These are phyloP conservation scores for Stenichneumon culpator DNA, from an alignment of 2,888 invertebrate genomes.

Conservation along the genomic window DNA sequence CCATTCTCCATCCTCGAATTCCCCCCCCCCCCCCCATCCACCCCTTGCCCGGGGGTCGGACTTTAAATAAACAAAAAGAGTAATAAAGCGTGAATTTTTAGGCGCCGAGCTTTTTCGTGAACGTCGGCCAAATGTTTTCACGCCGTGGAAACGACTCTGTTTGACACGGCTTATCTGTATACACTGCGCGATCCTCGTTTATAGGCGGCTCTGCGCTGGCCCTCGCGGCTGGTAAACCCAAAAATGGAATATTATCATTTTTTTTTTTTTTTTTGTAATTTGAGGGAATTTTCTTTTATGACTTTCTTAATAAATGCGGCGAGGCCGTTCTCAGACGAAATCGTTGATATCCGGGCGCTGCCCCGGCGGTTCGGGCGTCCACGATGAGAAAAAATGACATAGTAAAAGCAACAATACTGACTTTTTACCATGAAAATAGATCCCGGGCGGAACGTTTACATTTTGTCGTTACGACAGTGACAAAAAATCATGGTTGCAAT, in stretches of 20 bases:
- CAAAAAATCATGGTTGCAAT: too few species aligned
- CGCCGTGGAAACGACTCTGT: constrained; percentile 59
- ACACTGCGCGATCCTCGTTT: neutral
- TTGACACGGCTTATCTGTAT: constrained; percentile 62
- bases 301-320: constrained; percentile 27
- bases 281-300: too few species aligned
- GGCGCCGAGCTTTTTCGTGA: constrained; percentile 61
- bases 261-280: constrained; percentile 2
- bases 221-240: neutral
- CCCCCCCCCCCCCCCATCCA: too few species aligned
- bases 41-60: constrained; percentile 43
- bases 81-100: constrained; percentile 67
- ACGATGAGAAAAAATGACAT: too few species aligned
- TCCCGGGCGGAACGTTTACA: too few species aligned
- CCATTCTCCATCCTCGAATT: constrained; percentile 13
- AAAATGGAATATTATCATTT: constrained; percentile 42
- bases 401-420: too few species aligned
- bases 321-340: neutral
- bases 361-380: constrained; percentile 13
- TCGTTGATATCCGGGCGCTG: constrained; percentile 8
- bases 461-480: too few species aligned
- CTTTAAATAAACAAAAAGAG: constrained; percentile 68
- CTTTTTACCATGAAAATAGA: too few species aligned
- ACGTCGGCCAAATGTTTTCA: constrained; percentile 65
- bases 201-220: neutral